Conservation (phyloP, 2,888 invertebrate genomes). For the Pasiphila rectangulata region DNA sequence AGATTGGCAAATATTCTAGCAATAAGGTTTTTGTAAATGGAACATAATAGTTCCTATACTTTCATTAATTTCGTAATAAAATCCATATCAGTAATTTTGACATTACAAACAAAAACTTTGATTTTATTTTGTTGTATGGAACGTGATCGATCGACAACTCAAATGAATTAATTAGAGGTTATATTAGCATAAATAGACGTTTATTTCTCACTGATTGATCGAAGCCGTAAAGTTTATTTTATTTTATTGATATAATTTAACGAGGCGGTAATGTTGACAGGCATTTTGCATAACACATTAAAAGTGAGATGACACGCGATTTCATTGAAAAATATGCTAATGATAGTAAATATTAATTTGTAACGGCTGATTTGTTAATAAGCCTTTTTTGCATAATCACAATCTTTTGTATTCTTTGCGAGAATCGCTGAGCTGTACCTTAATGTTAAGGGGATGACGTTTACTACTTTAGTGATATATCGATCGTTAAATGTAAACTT, state of each 20-base stretch:
- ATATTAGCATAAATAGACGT: slow-evolving; percentile 62
- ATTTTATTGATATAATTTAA: slow-evolving; percentile 49
- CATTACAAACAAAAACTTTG: too few relatives aligned
- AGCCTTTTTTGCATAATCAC: slow-evolving; percentile 71
- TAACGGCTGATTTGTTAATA: slow-evolving; percentile 79
- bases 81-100: too few relatives aligned
- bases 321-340: slow-evolving; percentile 72
- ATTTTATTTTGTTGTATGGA: too few relatives aligned
- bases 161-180: slow-evolving; percentile 67
- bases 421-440: slow-evolving; percentile 32
- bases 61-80: too few relatives aligned
- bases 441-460: slow-evolving; percentile 64
- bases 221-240: slow-evolving; percentile 61
- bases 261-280: slow-evolving; percentile 53
- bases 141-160: slow-evolving; percentile 54
- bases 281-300: slow-evolving; percentile 49
- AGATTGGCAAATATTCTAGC: too few relatives aligned
- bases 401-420: slow-evolving; percentile 33
- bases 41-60: too few relatives aligned
- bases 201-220: slow-evolving; percentile 63
- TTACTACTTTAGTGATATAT: slow-evolving; percentile 67
- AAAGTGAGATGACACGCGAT: slow-evolving; percentile 65
- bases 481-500: slow-evolving; percentile 60
- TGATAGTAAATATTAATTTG: slow-evolving; percentile 77
- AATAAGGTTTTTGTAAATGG: too few relatives aligned